Conservation (phyloP, 2,888 invertebrate genomes). For the Barypeithes pellucidus region DNA sequence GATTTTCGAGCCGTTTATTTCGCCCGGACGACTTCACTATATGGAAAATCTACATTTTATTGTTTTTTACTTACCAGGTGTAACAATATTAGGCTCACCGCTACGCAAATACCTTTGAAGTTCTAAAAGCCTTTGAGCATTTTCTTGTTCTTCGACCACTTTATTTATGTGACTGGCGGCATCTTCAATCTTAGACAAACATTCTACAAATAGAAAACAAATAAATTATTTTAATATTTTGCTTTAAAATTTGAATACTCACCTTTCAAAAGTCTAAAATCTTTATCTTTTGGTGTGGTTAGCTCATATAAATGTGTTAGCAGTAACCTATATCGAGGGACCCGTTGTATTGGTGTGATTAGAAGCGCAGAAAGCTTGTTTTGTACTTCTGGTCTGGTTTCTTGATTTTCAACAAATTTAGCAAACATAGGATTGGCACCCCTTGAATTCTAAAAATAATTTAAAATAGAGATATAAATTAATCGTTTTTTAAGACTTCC, state of each 20-base stretch:
- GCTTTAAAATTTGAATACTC: constrained; percentile 15
- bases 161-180: constrained; percentile 82
- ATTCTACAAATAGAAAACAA: constrained; percentile 71
- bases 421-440: constrained; percentile 73
- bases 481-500: too few relatives aligned
- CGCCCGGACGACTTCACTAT: too few relatives aligned
- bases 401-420: constrained; percentile 76
- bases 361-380: constrained; percentile 81
- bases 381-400: constrained; percentile 80
- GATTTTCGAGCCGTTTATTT: too few relatives aligned
- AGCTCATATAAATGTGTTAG: constrained; percentile 77
- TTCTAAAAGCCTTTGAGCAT: constrained; percentile 78
- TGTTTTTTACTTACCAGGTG: constrained; percentile 71
- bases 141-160: constrained; percentile 83
- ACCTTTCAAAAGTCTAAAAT: constrained; percentile 59
- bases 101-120: constrained; percentile 78
- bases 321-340: constrained; percentile 83
- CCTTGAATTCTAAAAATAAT: constrained; percentile 70
- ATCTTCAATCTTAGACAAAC: constrained; percentile 78
- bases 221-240: neutral
- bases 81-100: constrained; percentile 78
- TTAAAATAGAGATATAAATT: constrained; percentile 22
- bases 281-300: constrained; percentile 57
- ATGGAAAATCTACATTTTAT: too few relatives aligned
- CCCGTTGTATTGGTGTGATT: constrained; percentile 85